These are phyloP conservation scores for Mactra quadrangularis DNA, from an alignment of 1,140 invertebrate genomes.

Conservation along the genomic window DNA sequence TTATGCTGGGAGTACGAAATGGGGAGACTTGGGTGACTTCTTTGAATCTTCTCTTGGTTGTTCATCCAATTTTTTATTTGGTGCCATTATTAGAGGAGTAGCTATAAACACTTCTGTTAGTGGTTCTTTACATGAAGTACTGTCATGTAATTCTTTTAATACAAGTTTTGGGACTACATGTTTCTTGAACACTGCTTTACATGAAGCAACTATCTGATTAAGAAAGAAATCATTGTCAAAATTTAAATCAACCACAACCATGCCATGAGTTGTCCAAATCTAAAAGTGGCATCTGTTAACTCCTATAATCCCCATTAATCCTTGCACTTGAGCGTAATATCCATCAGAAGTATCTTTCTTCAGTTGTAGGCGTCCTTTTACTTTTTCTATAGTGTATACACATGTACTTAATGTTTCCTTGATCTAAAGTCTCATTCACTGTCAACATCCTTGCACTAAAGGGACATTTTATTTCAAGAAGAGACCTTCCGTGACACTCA, in stretches of 20 bases:
- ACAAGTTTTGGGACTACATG: not conserved
- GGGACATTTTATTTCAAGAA: conserved; percentile 33
- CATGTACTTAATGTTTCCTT: conserved; percentile 22
- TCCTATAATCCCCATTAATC: not conserved
- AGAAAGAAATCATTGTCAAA: conserved; percentile 19
- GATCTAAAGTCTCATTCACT: not conserved
- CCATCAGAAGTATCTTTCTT: conserved; percentile 17
- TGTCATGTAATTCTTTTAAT: too few species aligned
- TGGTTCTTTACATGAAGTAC: too few species aligned
- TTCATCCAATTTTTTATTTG: too few species aligned
- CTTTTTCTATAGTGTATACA: too few species aligned
- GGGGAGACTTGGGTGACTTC: too few species aligned
- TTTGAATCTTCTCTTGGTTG: too few species aligned
- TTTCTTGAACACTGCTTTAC: not conserved
- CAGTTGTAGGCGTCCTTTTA: too few species aligned
- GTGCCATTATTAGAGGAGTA: too few species aligned
- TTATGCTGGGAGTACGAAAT: too few species aligned
- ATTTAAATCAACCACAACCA: not conserved
- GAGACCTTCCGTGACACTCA: too few species aligned
- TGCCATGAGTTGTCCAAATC: not conserved
- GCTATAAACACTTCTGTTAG: too few species aligned
- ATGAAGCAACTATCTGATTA: not conserved
- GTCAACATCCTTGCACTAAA: conserved; percentile 2
- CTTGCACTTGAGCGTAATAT: conserved; percentile 15
- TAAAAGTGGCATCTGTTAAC: not conserved